Conservation (phyloP, 1,140 invertebrate species). For the Microplitis demolitor region DNA sequence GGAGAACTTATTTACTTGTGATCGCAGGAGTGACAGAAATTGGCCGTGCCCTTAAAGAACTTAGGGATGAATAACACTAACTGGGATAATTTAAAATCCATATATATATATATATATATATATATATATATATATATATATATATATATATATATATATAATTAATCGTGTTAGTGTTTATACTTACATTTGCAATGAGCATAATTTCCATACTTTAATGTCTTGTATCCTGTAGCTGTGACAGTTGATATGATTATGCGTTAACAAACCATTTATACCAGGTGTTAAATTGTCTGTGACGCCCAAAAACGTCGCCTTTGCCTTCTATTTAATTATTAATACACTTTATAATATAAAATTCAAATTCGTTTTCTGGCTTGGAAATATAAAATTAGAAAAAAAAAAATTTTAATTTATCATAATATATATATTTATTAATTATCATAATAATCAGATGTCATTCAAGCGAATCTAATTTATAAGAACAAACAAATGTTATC, state of each 20-base stretch:
- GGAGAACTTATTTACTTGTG: constrained; percentile 16
- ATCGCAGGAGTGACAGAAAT: constrained; percentile 47
- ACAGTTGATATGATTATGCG: constrained; percentile 52
- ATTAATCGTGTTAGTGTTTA: constrained; percentile 28
- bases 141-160: neutral
- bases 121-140: no score
- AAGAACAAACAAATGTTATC: no score
- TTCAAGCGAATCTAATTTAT: no score
- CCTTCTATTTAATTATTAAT: constrained; percentile 1
- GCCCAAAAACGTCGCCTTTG: constrained; percentile 35
- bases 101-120: constrained; percentile 1
- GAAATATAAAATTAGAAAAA: no score
- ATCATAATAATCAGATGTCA: no score
- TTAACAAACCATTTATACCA: constrained; percentile 61
- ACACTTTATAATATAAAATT: no score
- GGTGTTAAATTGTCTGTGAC: constrained; percentile 63
- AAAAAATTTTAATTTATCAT: no score
- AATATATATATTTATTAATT: no score
- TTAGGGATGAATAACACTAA: neutral
- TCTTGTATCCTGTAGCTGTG: constrained; percentile 56
- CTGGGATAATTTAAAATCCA: neutral
- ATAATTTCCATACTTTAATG: constrained; percentile 62
- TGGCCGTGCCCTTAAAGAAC: constrained; percentile 47
- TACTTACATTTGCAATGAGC: constrained; percentile 34
- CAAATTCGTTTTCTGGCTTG: no score